Base-by-base conservation (phyloP, 2,113 vertebrate genomes). In the Physeter macrocephalus region DNA sequence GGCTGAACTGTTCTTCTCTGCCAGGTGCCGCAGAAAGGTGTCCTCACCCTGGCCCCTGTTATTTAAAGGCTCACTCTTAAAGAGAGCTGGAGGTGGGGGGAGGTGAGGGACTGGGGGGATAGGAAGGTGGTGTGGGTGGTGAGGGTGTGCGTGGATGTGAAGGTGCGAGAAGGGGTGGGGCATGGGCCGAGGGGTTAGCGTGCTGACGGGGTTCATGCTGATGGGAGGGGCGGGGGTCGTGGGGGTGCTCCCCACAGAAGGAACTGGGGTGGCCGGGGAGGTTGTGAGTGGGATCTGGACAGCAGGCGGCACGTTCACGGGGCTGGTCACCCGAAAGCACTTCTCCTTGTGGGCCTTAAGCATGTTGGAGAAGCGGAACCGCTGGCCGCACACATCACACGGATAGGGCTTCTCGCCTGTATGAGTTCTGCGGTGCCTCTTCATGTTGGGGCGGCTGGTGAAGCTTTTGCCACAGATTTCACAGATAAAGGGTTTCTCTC, bases 311-410 rank as follows among this genome's bases (percentile, higher is more conserved):
- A 99, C 98, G 1, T 99, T 99, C 97, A 99, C 99, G 0, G 99
- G 99, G 98, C 99, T 99, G 97, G 99, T 99, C 96, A 99, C 99
- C 72, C 99, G 99, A 98, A 99, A 99, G 98, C 99, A 99, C 98
- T 99, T 99, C 98, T 99, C 99, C 96, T 99, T 99, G 99, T 99
- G 99, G 0, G 99, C 99, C 98, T 99, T 99, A 21, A 99, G 99
- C 99, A 99, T 99, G 99, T 99, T 99, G 98, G 99, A 99, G 98
- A 99, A 99, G 97, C 99, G 99, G 97, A 99, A 99, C 52, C 99
- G 99, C 98, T 99, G 99, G 96, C 99, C 99, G 9, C 99, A 99
- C 94, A 99, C 99, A 8, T 99, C 99, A 11, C 99, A 99, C 0
- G 99, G 99, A 75, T 99, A 99, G 61, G 99, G 99, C 99, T 99